Evolutionary conservation across 2,113 vertebrate genomes (phyloP), one percentile per base, ranked within the genome.

Genomic region (Gadus chalcogrammus): DNA sequence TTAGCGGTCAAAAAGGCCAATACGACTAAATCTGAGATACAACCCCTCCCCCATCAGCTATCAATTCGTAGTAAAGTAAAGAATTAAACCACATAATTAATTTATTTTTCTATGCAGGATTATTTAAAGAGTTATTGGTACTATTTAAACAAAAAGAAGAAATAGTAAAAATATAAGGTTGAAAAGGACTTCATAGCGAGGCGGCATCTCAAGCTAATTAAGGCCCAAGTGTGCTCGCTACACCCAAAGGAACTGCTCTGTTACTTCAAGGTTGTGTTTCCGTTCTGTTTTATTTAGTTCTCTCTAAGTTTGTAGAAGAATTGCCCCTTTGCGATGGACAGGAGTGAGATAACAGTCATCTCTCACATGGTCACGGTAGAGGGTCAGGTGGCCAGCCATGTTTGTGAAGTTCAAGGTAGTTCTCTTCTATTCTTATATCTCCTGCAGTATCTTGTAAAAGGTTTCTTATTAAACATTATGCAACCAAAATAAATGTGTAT

Each of bases 401-500:
- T 81, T 69, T 87, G 84, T 87, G 82, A 82, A 79, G 79, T 88
- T 87, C 68, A 75, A 79, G 77, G 79, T 83, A 24, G 79, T 89
- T 90, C 88, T 83, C 83, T 85, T 58, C n/a, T 86, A 88, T 88
- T 89, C 89, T 88, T 91, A 84, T 90, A 90, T 90, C 79, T 82
- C 89, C 88, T 87, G 82, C 86, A 79, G 73, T 90, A 92, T 91
- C 87, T 89, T 92, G 89, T 93, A 82, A 85, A 90, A 86, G 72
- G 77, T 90, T 92, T 91, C 77, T 88, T 88, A 88, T 91, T 85
- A 88, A 58, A 90, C 85, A 89, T 91, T 93, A 93, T 91, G 91
- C 91, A 93, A 93, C 92, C 92, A 92, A 93, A 92, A 93, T 92
- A 92, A 91, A 91, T 92, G 91, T 92, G 92, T 91, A 92, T 93